Evolutionary conservation across 35 echinoderm and acorn worm species (phyloP).

Genomic region (Diadema setosum): DNA sequence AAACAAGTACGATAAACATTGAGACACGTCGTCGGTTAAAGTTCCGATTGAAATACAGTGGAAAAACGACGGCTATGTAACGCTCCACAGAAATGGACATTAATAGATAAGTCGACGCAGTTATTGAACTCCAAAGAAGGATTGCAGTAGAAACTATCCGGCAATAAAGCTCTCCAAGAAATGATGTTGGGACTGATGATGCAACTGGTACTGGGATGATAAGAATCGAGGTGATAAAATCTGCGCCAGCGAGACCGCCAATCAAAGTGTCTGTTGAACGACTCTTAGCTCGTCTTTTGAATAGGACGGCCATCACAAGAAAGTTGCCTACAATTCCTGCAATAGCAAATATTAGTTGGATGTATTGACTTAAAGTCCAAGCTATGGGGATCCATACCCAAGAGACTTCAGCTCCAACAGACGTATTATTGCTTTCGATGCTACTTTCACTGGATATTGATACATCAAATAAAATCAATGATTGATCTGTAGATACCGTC

Average conservation of each 20-base stretch:
- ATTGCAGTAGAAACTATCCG: slow-evolving; percentile 4
- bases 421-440: no score
- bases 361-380: not conserved
- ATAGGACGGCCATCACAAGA: not conserved
- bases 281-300: not conserved
- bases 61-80: slow-evolving; percentile 41
- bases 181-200: not conserved
- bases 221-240: slow-evolving; percentile 38
- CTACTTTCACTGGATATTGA: no score
- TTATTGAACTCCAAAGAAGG: slow-evolving; percentile 38
- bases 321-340: not conserved
- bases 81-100: slow-evolving; percentile 43
- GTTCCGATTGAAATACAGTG: slow-evolving; percentile 14
- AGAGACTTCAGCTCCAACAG: no score
- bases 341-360: not conserved
- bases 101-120: slow-evolving; percentile 32
- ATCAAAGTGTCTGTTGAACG: slow-evolving; percentile 12
- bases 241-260: slow-evolving; percentile 23
- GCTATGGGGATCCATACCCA: not conserved
- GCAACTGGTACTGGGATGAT: slow-evolving; percentile 15
- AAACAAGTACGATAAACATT: not conserved
- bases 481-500: no score
- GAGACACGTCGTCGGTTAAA: slow-evolving; percentile 17
- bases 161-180: slow-evolving; percentile 35
- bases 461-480: no score